Conservation (phyloP, 2,797 vertebrate species). For the Tokudaia tokunoshimensis region DNA sequence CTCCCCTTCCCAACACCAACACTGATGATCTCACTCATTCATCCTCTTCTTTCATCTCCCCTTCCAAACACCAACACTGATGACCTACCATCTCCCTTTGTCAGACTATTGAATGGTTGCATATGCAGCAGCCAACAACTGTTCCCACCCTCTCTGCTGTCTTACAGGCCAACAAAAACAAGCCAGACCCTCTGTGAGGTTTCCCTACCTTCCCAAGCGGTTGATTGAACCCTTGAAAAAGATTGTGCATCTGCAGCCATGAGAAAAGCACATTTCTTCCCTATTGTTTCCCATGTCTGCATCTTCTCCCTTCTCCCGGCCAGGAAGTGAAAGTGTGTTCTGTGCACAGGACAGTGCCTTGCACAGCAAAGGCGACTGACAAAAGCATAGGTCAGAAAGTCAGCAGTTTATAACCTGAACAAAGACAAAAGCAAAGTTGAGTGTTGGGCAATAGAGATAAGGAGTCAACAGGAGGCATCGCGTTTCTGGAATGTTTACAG, state of each 20-base stretch:
- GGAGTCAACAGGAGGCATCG: not conserved
- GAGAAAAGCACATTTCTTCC: not conserved
- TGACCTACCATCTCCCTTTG: not conserved
- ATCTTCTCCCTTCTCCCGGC: not conserved
- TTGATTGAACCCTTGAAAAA: not conserved
- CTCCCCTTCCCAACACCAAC: not conserved
- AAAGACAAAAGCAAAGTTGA: slow-evolving; percentile 24
- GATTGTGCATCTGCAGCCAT: not conserved
- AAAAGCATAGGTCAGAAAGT: slow-evolving; percentile 14
- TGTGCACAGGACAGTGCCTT: not conserved
- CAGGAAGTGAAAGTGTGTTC: not conserved
- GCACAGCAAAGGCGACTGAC: not conserved
- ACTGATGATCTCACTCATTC: not conserved
- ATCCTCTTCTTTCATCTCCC: not conserved
- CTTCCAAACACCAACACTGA: not conserved
- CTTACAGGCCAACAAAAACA: not conserved
- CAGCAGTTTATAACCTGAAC: not conserved
- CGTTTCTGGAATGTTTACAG: not conserved
- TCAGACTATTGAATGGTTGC: not conserved
- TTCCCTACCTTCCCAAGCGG: not conserved
- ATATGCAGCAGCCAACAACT: not conserved
- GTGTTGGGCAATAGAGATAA: not conserved
- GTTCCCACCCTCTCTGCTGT: not conserved
- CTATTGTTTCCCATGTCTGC: not conserved
- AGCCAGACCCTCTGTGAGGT: not conserved